phyloP scores from a whole-genome alignment of 2,888 invertebrate species.

The Punctoribates punctum region DNA sequence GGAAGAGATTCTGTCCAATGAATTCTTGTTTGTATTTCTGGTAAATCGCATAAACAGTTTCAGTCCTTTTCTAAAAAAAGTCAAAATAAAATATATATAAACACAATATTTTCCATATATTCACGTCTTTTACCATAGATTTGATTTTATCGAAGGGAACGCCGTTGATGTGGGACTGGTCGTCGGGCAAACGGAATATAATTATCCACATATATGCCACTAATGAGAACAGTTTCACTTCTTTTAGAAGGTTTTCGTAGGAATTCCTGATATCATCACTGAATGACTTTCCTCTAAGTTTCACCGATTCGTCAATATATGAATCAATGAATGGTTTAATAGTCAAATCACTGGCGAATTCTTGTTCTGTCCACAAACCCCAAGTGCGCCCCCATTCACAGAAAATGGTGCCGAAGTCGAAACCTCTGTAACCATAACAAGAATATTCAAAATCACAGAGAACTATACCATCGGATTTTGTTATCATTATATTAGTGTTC shows the following conservation, averaged over 20 bases:
- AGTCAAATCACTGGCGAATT: background rate
- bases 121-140: no score
- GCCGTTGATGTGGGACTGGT: no score
- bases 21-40: no score
- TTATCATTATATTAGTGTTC: constrained; percentile 32
- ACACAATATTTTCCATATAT: no score
- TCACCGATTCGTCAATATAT: background rate
- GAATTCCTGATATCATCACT: background rate
- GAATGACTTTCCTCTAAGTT: background rate
- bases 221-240: background rate
- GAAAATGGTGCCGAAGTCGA: constrained; percentile 21
- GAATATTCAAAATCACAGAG: constrained; percentile 37
- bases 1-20: no score
- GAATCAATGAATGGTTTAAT: constrained; percentile 6
- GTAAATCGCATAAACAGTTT: no score
- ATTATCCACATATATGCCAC: background rate
- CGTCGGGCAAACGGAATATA: no score
- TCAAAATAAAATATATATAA: no score
- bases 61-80: no score
- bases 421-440: constrained; percentile 31
- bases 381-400: background rate
- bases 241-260: background rate
- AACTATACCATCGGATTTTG: constrained; percentile 51
- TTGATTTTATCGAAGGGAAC: no score
- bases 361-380: background rate